Base-by-base conservation (phyloP, 1,140 invertebrate species). In the Tyrophagus putrescentiae region DNA sequence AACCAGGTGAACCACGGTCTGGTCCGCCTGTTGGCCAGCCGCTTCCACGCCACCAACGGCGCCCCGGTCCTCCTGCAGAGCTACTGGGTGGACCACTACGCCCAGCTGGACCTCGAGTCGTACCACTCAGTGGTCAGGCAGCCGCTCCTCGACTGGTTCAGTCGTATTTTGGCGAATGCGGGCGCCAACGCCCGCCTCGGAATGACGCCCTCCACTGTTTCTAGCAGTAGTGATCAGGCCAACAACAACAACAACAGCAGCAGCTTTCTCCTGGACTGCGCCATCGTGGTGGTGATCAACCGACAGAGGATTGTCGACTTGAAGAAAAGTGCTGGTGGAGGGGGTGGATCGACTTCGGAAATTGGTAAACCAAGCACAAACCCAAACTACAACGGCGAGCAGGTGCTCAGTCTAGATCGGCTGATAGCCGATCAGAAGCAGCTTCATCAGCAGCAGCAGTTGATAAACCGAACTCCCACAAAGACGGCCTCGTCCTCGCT, bases 1-100 rank as follows among this genome's bases (percentile, higher is more conserved):
- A n/a, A n/a, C n/a, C 36, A 39, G 21, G 21, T 39, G 13, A 39
- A 50, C 31, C 45, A 50, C 16, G 25, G 32, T n/a, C 13, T 23
- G 21, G 13, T 50, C 3, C 11, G 21, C 16, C 13, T 23, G 21
- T 50, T 50, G 11, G 21, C 11, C 3, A 25, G 21, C 27, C 11
- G 45, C 27, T 50, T 28, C 31, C 13, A 16, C 2, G 1, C 13
- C 1, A n/a, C 11, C 13, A 50, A 39, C 21, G 52, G 52, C 39
- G 1, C 52, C 11, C 27, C 7, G 16, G 28, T 54, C 25, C 25
- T 54, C 21, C 13, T 54, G 3, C 16, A 54, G 21, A 34, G 31
- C n/a, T 54, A 54, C 27, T 54, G 52, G 52, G 11, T 54, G 18
- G 52, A 54, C 31, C 18, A 34, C 52, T 23, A 25, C 13, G n/a